Percentiles rank a stretch among this genome's conserved stretches.
phyloP scores from a whole-genome alignment of 2,888 invertebrate genomes.

The Timema cristinae region DNA sequence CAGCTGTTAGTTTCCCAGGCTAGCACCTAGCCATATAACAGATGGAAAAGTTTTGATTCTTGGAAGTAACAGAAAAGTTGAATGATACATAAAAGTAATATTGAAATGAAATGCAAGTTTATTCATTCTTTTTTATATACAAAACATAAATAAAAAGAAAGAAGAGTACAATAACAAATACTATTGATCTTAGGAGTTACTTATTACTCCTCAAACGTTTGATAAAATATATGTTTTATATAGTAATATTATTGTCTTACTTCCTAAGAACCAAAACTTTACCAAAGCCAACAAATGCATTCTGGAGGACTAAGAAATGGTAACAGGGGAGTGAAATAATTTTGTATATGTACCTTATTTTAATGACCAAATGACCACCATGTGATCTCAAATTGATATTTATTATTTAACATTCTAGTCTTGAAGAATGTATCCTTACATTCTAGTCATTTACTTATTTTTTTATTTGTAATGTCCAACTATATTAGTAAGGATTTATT shows the following conservation, averaged over 20 bases:
- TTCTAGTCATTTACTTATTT: conserved; percentile 17
- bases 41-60: conserved; percentile 32
- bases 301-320: conserved; percentile 13
- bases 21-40: background rate
- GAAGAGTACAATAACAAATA: no score
- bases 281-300: background rate
- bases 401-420: background rate
- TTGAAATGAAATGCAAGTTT: conserved; percentile 10
- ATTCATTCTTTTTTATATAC: background rate
- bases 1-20: conserved; percentile 12
- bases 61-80: conserved; percentile 24
- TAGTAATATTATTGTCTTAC: background rate
- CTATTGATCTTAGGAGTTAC: conserved; percentile 26
- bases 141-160: conserved; percentile 4
- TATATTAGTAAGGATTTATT: no score
- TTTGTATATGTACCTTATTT: conserved; percentile 26
- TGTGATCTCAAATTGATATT: conserved; percentile 21
- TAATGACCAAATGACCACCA: conserved; percentile 24
- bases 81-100: no score
- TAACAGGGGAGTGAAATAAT: conserved; percentile 26
- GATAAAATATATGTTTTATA: conserved; percentile 17
- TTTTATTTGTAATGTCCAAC: no score
- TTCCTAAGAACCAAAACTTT: conserved; percentile 11
- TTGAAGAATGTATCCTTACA: background rate
- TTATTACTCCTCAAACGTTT: no score